A percentile compares a stretch with the other conserved stretches of the same genome.
These are phyloP conservation scores for Microplitis deprimator DNA, from an alignment of 2,888 invertebrate genomes.

Conservation along the genomic window DNA sequence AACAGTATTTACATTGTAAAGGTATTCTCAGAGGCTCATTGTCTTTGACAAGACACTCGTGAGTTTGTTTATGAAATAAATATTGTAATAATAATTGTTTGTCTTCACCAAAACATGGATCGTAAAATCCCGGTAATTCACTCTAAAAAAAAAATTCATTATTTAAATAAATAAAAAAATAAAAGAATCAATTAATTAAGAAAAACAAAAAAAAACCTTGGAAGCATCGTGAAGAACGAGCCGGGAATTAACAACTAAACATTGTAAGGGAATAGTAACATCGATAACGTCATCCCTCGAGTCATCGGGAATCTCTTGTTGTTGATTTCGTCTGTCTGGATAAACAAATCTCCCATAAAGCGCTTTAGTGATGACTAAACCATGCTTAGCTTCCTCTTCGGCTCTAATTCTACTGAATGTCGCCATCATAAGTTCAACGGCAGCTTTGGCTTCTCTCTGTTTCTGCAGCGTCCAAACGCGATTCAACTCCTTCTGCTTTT, in stretches of 20 bases:
- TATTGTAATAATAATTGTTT: constrained; percentile 91
- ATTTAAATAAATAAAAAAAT: not conserved
- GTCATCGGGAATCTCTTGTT: constrained; percentile 58
- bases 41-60: constrained; percentile 86
- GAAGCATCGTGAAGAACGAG: constrained; percentile 87
- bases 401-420: constrained; percentile 87
- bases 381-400: constrained; percentile 87
- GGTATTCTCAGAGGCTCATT: constrained; percentile 86
- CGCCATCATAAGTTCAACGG: constrained; percentile 91
- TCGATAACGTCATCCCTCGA: constrained; percentile 80
- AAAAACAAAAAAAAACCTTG: constrained; percentile 77
- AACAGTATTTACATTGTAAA: constrained; percentile 75
- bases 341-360: constrained; percentile 81
- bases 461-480: constrained; percentile 83
- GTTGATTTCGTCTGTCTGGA: constrained; percentile 54
- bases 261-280: constrained; percentile 95
- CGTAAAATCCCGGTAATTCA: constrained; percentile 96
- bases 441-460: constrained; percentile 87
- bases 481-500: constrained; percentile 86
- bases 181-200: constrained; percentile 2
- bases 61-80: constrained; percentile 84
- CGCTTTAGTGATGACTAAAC: constrained; percentile 89
- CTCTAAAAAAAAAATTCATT: constrained; percentile 76
- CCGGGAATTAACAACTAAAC: constrained; percentile 92
- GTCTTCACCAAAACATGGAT: constrained; percentile 93